Conservation (phyloP, 2,797 vertebrate genomes). For the Smutsia gigantea region DNA sequence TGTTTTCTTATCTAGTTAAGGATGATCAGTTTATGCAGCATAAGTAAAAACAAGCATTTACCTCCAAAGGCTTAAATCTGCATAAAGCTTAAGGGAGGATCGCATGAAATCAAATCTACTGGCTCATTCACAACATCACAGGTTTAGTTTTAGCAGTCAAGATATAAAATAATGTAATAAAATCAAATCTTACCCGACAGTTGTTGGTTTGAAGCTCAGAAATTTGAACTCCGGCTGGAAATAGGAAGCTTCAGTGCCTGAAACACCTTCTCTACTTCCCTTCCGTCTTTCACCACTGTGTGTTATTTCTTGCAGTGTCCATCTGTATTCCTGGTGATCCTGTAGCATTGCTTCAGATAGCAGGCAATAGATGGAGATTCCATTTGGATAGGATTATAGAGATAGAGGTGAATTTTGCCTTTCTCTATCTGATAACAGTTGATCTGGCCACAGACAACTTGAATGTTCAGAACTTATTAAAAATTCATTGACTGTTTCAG, state of each 20-base stretch:
- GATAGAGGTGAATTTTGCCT: constrained; percentile 77
- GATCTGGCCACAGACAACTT: constrained; percentile 78
- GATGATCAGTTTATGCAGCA: constrained; percentile 66
- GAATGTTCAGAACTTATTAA: constrained; percentile 80
- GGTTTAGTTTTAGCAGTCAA: constrained; percentile 58
- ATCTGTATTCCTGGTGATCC: constrained; percentile 80
- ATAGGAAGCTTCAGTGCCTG: constrained; percentile 78
- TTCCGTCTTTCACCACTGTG: constrained; percentile 73
- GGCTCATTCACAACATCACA: constrained; percentile 57
- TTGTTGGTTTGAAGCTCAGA: constrained; percentile 83
- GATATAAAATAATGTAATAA: constrained; percentile 76
- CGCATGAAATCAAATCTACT: constrained; percentile 64
- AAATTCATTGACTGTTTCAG: constrained; percentile 79
- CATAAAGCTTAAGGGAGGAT: constrained; percentile 55
- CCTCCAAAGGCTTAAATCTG: constrained; percentile 72
- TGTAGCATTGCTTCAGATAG: constrained; percentile 63
- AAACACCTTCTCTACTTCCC: constrained; percentile 81
- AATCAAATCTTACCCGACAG: constrained; percentile 87
- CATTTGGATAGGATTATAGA: constrained; percentile 74
- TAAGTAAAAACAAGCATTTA: constrained; percentile 74
- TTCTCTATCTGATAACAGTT: constrained; percentile 71
- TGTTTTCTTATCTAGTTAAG: constrained; percentile 39
- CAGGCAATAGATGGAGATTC: constrained; percentile 71
- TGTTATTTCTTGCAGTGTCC: constrained; percentile 80
- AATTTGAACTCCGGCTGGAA: constrained; percentile 83